Evolutionary conservation across 1,140 invertebrate genomes (phyloP).

Genomic region (Dysdera silvatica): DNA sequence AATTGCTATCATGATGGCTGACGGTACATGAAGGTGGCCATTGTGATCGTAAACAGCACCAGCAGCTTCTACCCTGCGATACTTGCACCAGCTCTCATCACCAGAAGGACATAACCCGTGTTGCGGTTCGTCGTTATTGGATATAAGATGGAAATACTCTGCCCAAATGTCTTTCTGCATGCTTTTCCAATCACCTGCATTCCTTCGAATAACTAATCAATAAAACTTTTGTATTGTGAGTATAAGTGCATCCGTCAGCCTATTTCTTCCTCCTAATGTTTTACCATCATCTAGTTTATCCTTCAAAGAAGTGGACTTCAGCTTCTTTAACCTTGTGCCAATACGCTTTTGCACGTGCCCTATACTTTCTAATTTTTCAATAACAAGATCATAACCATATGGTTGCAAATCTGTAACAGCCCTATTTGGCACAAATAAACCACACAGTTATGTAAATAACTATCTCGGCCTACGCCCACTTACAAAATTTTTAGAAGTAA

Average conservation of each 20-base stretch:
- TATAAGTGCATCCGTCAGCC: not conserved
- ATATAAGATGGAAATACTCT: not conserved
- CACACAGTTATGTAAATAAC: too few species aligned
- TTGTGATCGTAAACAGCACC: not conserved
- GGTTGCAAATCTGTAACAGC: too few species aligned
- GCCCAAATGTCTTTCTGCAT: constrained; percentile 1
- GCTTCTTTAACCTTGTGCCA: not conserved
- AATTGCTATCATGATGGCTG: not conserved
- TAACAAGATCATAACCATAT: constrained; percentile 14
- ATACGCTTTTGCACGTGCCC: constrained; percentile 10
- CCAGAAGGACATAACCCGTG: not conserved
- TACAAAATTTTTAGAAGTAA: too few species aligned
- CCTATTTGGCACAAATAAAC: too few species aligned
- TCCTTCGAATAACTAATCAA: not conserved
- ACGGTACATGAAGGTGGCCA: not conserved
- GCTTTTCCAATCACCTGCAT: not conserved
- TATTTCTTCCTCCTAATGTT: not conserved
- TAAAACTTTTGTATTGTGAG: not conserved
- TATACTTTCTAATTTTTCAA: constrained; percentile 10
- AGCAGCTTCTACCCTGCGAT: not conserved
- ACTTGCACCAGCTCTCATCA: not conserved
- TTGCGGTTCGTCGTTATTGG: not conserved
- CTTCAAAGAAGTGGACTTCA: not conserved
- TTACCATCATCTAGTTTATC: constrained; percentile 4
- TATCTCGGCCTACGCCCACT: too few species aligned